Evolutionary conservation across 2,797 vertebrate genomes (phyloP).

Genomic region (Zalophus californianus): DNA sequence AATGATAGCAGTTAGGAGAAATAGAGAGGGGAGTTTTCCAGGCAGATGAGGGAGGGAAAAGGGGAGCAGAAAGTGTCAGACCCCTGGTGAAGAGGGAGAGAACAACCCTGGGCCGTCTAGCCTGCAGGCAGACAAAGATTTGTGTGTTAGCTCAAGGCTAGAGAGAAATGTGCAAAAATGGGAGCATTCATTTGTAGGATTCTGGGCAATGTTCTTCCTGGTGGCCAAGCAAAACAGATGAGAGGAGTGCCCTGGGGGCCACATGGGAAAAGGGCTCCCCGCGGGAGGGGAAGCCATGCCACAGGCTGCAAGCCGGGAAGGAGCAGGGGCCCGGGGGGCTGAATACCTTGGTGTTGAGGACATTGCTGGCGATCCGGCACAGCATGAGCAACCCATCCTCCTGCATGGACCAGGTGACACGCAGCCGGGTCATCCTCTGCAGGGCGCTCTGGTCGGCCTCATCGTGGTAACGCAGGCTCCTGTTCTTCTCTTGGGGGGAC

Average conservation of each 20-base stretch:
- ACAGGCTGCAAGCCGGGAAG: not conserved
- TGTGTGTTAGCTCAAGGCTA: not conserved
- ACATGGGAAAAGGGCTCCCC: not conserved
- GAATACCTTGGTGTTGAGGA: constrained; percentile 95
- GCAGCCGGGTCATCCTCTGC: constrained; percentile 95
- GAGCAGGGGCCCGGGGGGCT: rapidly evolving
- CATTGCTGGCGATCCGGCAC: constrained; percentile 94
- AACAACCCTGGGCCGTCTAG: not conserved
- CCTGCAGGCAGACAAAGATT: not conserved
- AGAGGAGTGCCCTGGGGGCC: not conserved
- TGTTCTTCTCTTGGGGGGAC: constrained; percentile 80
- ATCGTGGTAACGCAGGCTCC: constrained; percentile 91
- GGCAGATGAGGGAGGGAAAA: not conserved
- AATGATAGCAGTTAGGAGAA: not conserved
- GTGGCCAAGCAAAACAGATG: rapidly evolving
- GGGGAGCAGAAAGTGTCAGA: not conserved
- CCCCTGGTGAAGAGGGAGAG: not conserved
- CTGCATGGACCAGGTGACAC: constrained; percentile 94
- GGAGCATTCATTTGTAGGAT: not conserved
- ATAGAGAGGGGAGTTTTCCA: not conserved
- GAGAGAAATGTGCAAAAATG: not conserved
- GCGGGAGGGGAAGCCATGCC: rapidly evolving
- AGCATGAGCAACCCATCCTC: constrained; percentile 97
- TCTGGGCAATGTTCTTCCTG: not conserved
- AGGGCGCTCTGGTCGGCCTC: constrained; percentile 94